Conservation (phyloP, 1,140 invertebrate species). For the Aphelinus atriplicis region DNA sequence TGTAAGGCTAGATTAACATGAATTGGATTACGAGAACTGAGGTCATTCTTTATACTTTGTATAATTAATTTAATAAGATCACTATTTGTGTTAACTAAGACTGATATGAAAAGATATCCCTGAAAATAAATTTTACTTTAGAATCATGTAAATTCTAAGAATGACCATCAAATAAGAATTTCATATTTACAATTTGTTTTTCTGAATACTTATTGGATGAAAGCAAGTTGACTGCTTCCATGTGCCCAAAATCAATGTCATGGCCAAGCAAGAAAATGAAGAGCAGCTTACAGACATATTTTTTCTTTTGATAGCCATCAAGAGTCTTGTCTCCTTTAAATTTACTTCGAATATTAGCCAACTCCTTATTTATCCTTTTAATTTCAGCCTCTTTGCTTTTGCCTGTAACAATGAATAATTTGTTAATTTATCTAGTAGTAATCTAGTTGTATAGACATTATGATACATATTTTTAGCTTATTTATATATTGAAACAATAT, state of each 20-base stretch:
- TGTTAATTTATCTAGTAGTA: slow-evolving; percentile 18
- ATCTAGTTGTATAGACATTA: slow-evolving; percentile 9
- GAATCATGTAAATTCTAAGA: slow-evolving; percentile 12
- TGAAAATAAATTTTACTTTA: slow-evolving; percentile 64
- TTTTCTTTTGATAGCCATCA: slow-evolving; percentile 99
- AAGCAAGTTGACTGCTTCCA: slow-evolving; percentile 99
- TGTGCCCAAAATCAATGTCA: slow-evolving; percentile 99
- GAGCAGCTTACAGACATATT: slow-evolving; percentile 99
- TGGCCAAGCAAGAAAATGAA: slow-evolving; percentile 99
- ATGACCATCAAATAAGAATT: slow-evolving; percentile 3
- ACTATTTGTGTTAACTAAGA: slow-evolving; percentile 98
- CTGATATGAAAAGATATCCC: slow-evolving; percentile 99
- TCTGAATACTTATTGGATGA: slow-evolving; percentile 99
- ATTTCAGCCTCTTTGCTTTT: slow-evolving; percentile 99
- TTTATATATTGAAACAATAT: slow-evolving; percentile 19
- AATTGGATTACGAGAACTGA: slow-evolving; percentile 95
- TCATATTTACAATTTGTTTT: slow-evolving; percentile 95
- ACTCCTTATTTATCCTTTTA: slow-evolving; percentile 99
- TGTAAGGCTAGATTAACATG: slow-evolving; percentile 99
- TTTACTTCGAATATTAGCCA: slow-evolving; percentile 99
- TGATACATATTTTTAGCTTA: slow-evolving; percentile 3
- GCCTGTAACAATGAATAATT: slow-evolving; percentile 69
- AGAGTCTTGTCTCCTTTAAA: slow-evolving; percentile 99
- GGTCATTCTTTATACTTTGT: slow-evolving; percentile 99
- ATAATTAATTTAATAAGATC: slow-evolving; percentile 99